Evolutionary conservation across 2,113 vertebrate species (phyloP).

Genomic region (Entelurus aequoreus): DNA sequence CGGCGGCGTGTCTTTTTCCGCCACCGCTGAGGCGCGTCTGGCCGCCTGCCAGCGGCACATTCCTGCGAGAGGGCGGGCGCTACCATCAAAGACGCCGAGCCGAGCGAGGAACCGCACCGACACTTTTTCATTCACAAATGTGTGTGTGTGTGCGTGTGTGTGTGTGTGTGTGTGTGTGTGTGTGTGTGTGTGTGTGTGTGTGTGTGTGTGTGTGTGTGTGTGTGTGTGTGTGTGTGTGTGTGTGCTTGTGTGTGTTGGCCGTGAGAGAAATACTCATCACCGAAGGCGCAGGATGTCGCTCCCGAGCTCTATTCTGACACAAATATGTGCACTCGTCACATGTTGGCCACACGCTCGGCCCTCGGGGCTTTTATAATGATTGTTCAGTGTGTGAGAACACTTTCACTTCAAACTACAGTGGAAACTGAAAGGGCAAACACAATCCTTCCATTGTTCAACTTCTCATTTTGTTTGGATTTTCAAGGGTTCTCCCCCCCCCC

Average conservation of each 20-base stretch:
- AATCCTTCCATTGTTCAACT: no score
- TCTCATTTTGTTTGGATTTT: no score
- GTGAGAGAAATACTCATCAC: not conserved
- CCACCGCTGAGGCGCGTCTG: constrained; percentile 38
- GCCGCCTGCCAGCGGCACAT: constrained; percentile 43
- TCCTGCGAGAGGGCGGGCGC: constrained; percentile 27
- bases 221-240: constrained; percentile 7
- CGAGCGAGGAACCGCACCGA: constrained; percentile 16
- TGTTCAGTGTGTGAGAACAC: no score
- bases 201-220: constrained; percentile 6
- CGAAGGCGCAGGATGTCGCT: no score
- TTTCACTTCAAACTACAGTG: no score
- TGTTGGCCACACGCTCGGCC: no score
- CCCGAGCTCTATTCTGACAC: no score
- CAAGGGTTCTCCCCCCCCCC: no score
- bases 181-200: not conserved
- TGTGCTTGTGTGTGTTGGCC: not conserved
- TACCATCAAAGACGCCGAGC: constrained; percentile 1
- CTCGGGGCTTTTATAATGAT: no score
- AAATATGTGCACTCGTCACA: no score
- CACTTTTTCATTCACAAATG: constrained; percentile 50
- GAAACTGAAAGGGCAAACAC: no score
- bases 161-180: constrained; percentile 10
- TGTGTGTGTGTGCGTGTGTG: not conserved
- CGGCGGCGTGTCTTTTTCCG: constrained; percentile 43